Evolutionary conservation across 2,113 vertebrate genomes (phyloP), one percentile per base, ranked within the genome.

Genomic region (Rostratula benghalensis): DNA sequence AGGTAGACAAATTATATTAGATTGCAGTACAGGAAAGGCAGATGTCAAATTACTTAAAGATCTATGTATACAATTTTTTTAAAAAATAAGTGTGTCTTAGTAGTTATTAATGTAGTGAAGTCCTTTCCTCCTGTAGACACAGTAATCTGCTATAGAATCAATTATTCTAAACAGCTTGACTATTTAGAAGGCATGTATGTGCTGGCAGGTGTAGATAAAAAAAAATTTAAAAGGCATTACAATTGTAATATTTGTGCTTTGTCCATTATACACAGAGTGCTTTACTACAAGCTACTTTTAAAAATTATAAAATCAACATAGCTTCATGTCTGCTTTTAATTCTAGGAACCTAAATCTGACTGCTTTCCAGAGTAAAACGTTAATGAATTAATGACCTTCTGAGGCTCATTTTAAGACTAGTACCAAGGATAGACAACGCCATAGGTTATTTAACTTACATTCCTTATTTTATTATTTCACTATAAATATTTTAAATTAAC

Each of bases 1-100:
- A 96, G 28, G 41, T 15, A 87, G 83, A 97, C 9, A 91, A 93
- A 89, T 96, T 30, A 39, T 3, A 83, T 88, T 43, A 71, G 74
- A 70, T 76, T 90, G 70, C 50, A 63, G 85, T 19, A 89, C 23
- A 43, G 56, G 25, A 57, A 96, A 92, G 64, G 20, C 10, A 94
- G 48, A 73, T 45, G 85, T 43, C 92, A 84, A 68, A 89, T 31
- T 60, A 78, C 22, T 87, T 39, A 50, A 81, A 91, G 67, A 93
- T 48, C 41, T 69, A 30, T 10, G 28, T 25, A 39, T 13, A 22
- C 19, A 13, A n/a, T 31, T 73, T 27, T 43, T 7, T 0, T 6
- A 37, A 79, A 78, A 31, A 79, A 28, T 8, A 61, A 33, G 45
- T 79, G n/a, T 85, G 61, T 60, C 43, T 83, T 43, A 88, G 60